Conservation (phyloP, 1,140 invertebrate genomes). For the Ditylenchus dipsaci region DNA sequence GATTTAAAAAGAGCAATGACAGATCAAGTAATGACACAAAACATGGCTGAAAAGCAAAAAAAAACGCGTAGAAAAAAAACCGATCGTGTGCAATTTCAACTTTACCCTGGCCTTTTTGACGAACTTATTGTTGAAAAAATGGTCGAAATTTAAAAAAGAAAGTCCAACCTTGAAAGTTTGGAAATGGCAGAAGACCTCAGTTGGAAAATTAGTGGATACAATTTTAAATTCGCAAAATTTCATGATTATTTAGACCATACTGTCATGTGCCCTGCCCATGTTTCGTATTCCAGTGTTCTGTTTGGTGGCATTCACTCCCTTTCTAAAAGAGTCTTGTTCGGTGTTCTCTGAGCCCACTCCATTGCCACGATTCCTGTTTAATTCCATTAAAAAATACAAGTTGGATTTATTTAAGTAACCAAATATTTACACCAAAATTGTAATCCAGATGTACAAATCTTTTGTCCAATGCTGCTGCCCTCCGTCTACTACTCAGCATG, state of each 20-base stretch:
- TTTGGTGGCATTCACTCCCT: constrained; percentile 50
- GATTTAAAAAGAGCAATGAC: no score
- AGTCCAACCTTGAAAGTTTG: no score
- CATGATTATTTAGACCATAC: constrained; percentile 51
- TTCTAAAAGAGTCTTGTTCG: constrained; percentile 45
- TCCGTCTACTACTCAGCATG: constrained; percentile 51
- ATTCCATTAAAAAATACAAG: constrained; percentile 50
- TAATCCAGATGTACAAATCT: constrained; percentile 46
- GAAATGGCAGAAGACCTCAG: no score
- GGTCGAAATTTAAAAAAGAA: no score
- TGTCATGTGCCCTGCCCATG: constrained; percentile 51
- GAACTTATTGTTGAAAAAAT: no score
- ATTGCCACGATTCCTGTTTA: constrained; percentile 46
- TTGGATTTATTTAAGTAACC: constrained; percentile 19
- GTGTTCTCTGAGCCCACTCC: constrained; percentile 53
- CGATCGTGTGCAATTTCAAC: no score
- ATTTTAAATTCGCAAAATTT: no score
- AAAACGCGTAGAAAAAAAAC: no score
- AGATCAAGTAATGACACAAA: no score
- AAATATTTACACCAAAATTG: constrained; percentile 5
- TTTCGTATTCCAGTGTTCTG: constrained; percentile 53
- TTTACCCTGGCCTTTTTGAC: no score
- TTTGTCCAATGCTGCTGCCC: constrained; percentile 51
- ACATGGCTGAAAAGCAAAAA: no score
- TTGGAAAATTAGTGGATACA: no score